Base-by-base conservation (phyloP, 2,888 invertebrate species). In the Drosophila formosana region DNA sequence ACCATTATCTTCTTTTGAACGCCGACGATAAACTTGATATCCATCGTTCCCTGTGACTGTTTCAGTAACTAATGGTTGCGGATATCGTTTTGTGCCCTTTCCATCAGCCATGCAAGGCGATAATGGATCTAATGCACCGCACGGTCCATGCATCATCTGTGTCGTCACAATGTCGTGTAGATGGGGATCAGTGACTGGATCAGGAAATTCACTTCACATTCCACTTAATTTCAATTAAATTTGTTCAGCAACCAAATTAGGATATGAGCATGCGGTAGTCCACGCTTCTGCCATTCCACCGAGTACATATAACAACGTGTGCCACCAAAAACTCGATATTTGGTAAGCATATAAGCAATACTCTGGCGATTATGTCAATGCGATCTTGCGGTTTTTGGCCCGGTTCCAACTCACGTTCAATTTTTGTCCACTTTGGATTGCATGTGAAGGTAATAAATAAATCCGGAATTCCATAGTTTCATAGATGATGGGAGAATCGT, bases 221-320 rank as follows among this genome's bases (percentile, higher is more conserved):
- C 18, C 18, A 50, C 63, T 18, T 18, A 1, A 18, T 18, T 18
- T 18, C 1, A 18, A 18, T 18, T 0, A 4, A 28, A 28, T 28
- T 28, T 28, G 28, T 28, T 28, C 28, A 5, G 28, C 55, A 63
- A 47, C 55, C 63, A 63, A 55, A 32, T 55, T 25, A 55, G 26
- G 43, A 52, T 45, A 51, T 51, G 61, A 43, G 45, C 43, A 49
- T 55, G 49, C 25, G 63, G 49, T 49, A 55, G 55, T 49, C 62
- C 53, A 39, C 55, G 53, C 30, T 62, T 53, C 47, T 62, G 49
- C 39, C 45, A 61, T 61, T 61, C 51, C 34, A 65, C 51, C 28
- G 46, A 57, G 18, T 65, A 57, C 23, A 50, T 49, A 57, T 41
- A 49, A 47, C 39, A 39, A 11, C 39, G 39, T n/a, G 39, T 39